phyloP scores from a whole-genome alignment of 1,140 invertebrate genomes.

The Leptinotarsa texana region DNA sequence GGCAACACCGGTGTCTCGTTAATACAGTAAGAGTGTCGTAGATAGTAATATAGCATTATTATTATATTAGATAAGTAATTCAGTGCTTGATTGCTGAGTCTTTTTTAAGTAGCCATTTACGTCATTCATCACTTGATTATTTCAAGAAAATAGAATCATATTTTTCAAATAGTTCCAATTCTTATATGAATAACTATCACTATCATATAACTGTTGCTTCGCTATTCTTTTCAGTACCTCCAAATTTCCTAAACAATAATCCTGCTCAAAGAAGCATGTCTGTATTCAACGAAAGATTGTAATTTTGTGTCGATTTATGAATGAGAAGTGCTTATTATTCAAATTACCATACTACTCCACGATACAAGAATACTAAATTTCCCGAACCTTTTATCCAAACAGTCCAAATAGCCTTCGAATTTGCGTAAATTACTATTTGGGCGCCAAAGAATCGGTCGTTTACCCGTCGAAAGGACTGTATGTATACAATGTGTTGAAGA shows the following conservation, averaged over 20 bases:
- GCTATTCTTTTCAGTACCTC: neutral
- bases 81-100: no score
- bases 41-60: no score
- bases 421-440: constrained; percentile 13
- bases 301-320: constrained; percentile 28
- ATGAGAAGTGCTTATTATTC: constrained; percentile 27
- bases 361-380: constrained; percentile 20
- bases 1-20: no score
- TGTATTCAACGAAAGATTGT: constrained; percentile 11
- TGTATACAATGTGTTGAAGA: neutral
- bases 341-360: constrained; percentile 24
- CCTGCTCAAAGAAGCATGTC: neutral
- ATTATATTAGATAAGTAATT: no score
- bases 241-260: neutral
- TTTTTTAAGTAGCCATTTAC: no score
- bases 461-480: neutral
- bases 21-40: no score
- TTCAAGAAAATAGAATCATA: no score
- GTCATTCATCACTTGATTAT: no score
- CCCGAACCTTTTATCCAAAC: constrained; percentile 17
- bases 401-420: constrained; percentile 16
- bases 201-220: neutral
- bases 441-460: constrained; percentile 15
- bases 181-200: no score
- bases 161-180: no score